Base-by-base conservation (phyloP, 2,113 vertebrate genomes). In the Empidonax traillii region DNA sequence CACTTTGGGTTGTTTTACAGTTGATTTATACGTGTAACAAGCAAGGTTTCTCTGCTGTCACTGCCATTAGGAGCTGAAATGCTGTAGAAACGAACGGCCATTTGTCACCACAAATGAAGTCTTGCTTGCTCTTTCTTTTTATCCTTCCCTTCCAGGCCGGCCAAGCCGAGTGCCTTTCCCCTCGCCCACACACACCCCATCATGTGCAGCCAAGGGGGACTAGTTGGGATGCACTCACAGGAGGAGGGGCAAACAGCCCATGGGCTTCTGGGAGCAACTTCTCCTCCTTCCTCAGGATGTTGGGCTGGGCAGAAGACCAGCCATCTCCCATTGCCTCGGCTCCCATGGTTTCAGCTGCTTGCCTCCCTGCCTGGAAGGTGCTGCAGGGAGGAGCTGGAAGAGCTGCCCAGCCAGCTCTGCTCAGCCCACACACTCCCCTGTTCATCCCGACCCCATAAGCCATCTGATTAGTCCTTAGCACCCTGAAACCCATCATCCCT, bases 1-100 rank as follows among this genome's bases (percentile, higher is more conserved):
- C 37, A 23, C 73, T 63, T 13, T 0, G 18, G 37, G 41, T 30
- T 96, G 94, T 69, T 97, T 83, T 80, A 91, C 77, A 81, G 37
- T 6, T 96, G 96, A 96, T 96, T 97, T 96, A 93, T 87, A 90
- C 0, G 2, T 80, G 90, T 88, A 97, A 82, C 85, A 84, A 67
- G 92, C 93, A 95, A 68, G 44, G 94, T 80, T 96, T 95, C 91
- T 92, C 93, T 53, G 66, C 93, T 83, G 85, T 89, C 89, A 84
- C 85, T 46, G 67, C 52, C 93, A 61, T 44, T 63, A 93, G 83
- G 88, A 90, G 78, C 84, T 62, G 74, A 95, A 96, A 96, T 28
- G 88, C 94, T 75, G 79, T 14, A 68, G 83, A 89, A 85, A 90
- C 8, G 22, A 91, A 84, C 10, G 86, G 67, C 69, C 72, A 41